Conservation (phyloP, 2,888 invertebrate genomes). For the Sturmia bella region DNA sequence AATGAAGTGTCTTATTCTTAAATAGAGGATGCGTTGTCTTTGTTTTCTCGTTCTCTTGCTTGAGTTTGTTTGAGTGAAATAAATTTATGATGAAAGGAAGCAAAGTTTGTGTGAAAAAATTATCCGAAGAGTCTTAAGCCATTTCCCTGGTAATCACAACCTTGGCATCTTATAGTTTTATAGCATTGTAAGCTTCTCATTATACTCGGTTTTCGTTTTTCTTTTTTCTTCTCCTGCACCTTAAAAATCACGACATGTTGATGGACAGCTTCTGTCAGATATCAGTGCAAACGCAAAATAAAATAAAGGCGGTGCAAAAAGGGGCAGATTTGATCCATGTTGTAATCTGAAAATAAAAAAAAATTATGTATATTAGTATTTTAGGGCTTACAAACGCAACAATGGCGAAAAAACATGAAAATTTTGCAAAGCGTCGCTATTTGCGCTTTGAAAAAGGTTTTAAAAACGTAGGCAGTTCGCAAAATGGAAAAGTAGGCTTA, state of each 20-base stretch:
- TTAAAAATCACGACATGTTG: constrained; percentile 64
- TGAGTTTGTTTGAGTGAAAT: constrained; percentile 4
- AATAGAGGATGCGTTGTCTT: constrained; percentile 12
- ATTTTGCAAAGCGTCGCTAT: too few species aligned
- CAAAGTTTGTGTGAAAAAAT: constrained; percentile 25
- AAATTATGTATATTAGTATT: too few species aligned
- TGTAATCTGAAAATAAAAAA: constrained; percentile 45
- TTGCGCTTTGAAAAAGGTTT: too few species aligned
- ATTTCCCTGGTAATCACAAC: constrained; percentile 51
- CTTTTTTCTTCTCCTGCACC: too few species aligned
- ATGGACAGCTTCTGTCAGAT: background rate
- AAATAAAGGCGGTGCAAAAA: constrained; percentile 11
- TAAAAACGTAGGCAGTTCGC: too few species aligned
- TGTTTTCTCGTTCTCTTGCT: background rate
- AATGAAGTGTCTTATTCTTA: background rate
- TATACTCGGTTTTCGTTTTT: constrained; percentile 21
- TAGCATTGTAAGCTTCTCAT: constrained; percentile 18
- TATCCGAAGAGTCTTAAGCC: constrained; percentile 47
- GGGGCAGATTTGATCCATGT: constrained; percentile 13
- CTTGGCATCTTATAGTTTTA: constrained; percentile 35
- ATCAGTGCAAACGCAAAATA: background rate
- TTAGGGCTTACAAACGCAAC: too few species aligned
- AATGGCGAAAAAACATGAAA: too few species aligned
- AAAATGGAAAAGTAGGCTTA: too few species aligned
- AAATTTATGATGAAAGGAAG: constrained; percentile 53